Evolutionary conservation across 2,888 invertebrate species (phyloP), one percentile per base, ranked within the genome.

Genomic region (Brachypterus glaber): DNA sequence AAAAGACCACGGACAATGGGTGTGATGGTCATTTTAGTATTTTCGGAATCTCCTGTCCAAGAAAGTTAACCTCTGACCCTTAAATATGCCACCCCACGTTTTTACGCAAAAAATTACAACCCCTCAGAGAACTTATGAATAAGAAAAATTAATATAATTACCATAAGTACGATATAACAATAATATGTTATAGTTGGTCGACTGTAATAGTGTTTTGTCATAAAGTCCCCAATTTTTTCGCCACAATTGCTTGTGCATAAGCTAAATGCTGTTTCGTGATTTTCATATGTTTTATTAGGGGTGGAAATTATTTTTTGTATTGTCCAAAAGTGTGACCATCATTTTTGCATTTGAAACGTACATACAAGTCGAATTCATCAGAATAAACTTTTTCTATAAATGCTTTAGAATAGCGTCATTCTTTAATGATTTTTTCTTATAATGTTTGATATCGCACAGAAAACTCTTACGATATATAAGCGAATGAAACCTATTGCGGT

Each of bases 61-160:
- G 54, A 54, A 55, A 60, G 56, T 58, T 59, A 55, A 61, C 59
- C 60, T 60, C 45, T 57, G 55, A 58, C 57, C 55, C 49, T 37
- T 31, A 21, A 21, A 18, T 48, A 46, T 51, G n/a, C n/a, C n/a
- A n/a, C n/a, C n/a, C n/a, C n/a, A n/a, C n/a, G n/a, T n/a, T n/a
- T n/a, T n/a, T n/a, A n/a, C n/a, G n/a, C n/a, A n/a, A n/a, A n/a
- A n/a, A n/a, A n/a, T n/a, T n/a, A n/a, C n/a, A n/a, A n/a, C n/a
- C n/a, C n/a, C n/a, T n/a, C n/a, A n/a, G n/a, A n/a, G n/a, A n/a
- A n/a, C n/a, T n/a, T n/a, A n/a, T n/a, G n/a, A n/a, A n/a, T n/a
- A n/a, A n/a, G n/a, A n/a, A n/a, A n/a, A n/a, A n/a, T n/a, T n/a
- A n/a, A n/a, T n/a, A n/a, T n/a, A n/a, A n/a, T n/a, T n/a, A n/a